Conservation (phyloP, 1,140 invertebrate genomes). For the Tetramorium simillimum region DNA sequence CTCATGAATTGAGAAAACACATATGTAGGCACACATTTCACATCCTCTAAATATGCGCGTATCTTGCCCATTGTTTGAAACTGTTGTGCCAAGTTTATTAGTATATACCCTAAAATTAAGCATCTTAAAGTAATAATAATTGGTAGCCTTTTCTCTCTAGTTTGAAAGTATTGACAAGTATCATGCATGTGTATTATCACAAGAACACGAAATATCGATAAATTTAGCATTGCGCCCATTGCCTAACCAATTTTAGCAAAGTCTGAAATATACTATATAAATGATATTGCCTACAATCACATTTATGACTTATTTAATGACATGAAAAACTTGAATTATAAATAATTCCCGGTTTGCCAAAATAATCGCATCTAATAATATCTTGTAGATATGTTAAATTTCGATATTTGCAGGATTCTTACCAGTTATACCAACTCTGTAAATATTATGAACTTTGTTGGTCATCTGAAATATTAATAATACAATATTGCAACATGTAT, state of each 20-base stretch:
- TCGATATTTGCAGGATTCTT: neutral
- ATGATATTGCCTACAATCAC: neutral
- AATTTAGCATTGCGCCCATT: neutral
- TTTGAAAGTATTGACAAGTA: neutral
- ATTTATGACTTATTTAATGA: neutral
- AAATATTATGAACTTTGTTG: constrained; percentile 45
- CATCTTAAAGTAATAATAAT: neutral
- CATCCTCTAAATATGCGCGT: neutral
- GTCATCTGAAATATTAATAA: constrained; percentile 47
- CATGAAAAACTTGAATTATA: neutral
- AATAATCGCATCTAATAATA: constrained; percentile 10
- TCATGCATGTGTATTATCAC: neutral
- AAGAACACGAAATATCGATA: neutral
- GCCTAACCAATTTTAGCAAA: constrained; percentile 3
- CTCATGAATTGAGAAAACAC: neutral
- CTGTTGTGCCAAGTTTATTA: constrained; percentile 42
- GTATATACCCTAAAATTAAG: neutral
- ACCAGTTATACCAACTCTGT: neutral
- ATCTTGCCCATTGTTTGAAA: neutral
- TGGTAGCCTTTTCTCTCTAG: neutral
- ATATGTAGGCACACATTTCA: neutral
- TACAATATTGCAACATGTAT: neutral
- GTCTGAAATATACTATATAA: neutral
- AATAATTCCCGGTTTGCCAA: constrained; percentile 13
- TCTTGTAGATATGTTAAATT: neutral